Evolutionary conservation across 2,113 vertebrate species (phyloP).

Genomic region (Pseudolaguvia tuberculata): DNA sequence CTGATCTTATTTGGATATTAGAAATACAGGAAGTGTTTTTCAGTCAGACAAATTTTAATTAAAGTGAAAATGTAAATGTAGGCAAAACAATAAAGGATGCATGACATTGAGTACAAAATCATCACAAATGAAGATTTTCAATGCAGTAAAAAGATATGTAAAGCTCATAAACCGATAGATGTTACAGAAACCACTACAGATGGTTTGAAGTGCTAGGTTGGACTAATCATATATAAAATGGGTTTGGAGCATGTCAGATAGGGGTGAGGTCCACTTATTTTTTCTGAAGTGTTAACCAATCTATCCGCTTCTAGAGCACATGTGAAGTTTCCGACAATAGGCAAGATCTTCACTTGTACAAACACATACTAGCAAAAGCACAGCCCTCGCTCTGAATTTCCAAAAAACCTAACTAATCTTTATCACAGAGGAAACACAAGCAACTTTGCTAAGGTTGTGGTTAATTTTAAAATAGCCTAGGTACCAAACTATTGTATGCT

Average conservation of each 20-base stretch:
- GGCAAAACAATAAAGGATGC: background rate
- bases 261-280: background rate
- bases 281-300: conserved; percentile 11
- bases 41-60: background rate
- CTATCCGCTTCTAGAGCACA: background rate
- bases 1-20: background rate
- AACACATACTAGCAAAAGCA: too few species aligned
- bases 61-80: background rate
- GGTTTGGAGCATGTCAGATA: background rate
- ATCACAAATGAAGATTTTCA: background rate
- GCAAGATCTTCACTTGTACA: too few species aligned
- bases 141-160: background rate
- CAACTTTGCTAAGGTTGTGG: background rate
- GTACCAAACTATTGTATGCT: background rate
- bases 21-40: background rate
- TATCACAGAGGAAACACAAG: background rate
- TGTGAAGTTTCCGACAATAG: conserved; percentile 27
- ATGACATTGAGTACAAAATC: background rate
- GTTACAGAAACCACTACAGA: background rate
- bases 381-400: too few species aligned
- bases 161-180: background rate
- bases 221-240: background rate
- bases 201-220: background rate
- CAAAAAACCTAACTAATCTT: background rate
- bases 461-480: background rate